These are phyloP conservation scores for Coreius guichenoti DNA, from an alignment of 2,797 vertebrate species.

Conservation along the genomic window DNA sequence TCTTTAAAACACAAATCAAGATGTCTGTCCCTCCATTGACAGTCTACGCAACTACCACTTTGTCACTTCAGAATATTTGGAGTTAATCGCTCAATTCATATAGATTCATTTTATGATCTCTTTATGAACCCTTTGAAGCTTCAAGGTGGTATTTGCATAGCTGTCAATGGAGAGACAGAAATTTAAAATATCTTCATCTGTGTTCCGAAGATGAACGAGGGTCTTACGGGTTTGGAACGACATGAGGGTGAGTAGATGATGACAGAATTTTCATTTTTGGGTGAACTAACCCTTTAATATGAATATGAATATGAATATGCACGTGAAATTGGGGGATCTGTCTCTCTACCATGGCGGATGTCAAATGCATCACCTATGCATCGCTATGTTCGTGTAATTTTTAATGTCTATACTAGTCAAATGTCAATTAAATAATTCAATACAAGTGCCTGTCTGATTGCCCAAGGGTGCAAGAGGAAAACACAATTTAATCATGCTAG, in stretches of 20 bases:
- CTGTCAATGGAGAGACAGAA: no score
- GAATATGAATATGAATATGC: neutral
- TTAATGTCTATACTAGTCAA: conserved; percentile 55
- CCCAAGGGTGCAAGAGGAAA: conserved; percentile 66
- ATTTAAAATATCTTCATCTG: no score
- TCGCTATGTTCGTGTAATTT: neutral
- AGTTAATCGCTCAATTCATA: no score
- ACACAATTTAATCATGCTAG: conserved; percentile 8
- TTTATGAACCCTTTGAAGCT: no score
- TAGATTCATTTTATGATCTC: no score
- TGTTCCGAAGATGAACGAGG: no score
- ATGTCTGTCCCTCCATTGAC: no score
- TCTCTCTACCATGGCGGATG: neutral
- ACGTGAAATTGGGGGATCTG: neutral
- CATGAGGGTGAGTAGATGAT: neutral
- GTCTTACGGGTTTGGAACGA: neutral
- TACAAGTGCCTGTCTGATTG: conserved; percentile 70
- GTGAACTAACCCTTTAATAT: conserved; percentile 1
- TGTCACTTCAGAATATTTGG: no score
- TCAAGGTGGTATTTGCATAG: no score
- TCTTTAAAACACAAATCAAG: no score
- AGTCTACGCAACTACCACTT: no score
- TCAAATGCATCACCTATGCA: conserved; percentile 18
- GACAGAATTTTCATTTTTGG: neutral
- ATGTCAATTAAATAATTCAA: conserved; percentile 71